Evolutionary conservation across 37 sponge, comb jelly and placozoan species (phyloP), one percentile per base, ranked within the genome.

Genomic region (Cladorhizidae sp.): DNA sequence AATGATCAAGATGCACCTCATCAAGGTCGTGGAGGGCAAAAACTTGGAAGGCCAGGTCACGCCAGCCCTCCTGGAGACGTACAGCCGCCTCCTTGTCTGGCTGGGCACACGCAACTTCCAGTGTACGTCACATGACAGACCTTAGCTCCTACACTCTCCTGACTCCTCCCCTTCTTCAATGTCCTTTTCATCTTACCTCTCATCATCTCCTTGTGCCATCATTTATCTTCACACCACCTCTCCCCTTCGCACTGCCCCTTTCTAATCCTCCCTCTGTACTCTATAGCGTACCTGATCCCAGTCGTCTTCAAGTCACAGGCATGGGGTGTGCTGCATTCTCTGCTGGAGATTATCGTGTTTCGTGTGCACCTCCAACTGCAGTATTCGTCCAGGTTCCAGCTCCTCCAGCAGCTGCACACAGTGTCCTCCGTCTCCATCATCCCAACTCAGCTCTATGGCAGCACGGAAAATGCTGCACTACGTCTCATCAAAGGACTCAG

Each of bases 351-450:
- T 52, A 74, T 93, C 23, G 82, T 85, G 39, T 89, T 75, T 28
- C 81, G 94, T 5, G 80, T 89, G 1, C 94, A 93, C 72, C 79
- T 74, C 29, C 90, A 92, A 71, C 77, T 92, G 32, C 79, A 70
- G 56, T 78, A 63, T 36, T 73, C 64, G 23, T 76, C 58, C 38
- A 69, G 85, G 23, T 89, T 89, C 77, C 74, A 83, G 70, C 57
- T 89, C 41, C 55, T 92, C 15, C 81, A 81, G 58, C 81, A 84
- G 73, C 57, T 92, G n/a, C 81, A 81, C 55, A 80, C 78, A 12
- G 80, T 92, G 3, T 85, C 85, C 54, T 38, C 80, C 64, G 77
- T 81, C 20, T 50, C 81, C 78, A 85, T 78, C 67, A 85, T 92
- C 12, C 93, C 93, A 64, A 78, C 59, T 26, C 93, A 92, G 64